Evolutionary conservation across 2,113 vertebrate genomes (phyloP), one percentile per base, ranked within the genome.

Genomic region (Diadophis punctatus): DNA sequence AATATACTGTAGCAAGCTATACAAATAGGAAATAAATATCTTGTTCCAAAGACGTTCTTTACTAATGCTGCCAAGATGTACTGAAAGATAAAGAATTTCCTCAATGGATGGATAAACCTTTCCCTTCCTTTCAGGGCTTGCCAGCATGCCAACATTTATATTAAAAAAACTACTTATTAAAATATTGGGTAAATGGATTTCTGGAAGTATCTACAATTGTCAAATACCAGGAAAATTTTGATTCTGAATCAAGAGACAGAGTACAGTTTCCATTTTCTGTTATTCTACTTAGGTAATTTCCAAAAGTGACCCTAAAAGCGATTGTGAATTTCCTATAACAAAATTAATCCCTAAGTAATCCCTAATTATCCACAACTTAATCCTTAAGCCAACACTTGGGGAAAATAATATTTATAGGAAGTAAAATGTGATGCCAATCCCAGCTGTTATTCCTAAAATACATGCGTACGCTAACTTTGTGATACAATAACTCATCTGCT

Each of bases 11-110:
- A 91, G 93, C 90, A 94, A 93, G 68, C 93, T 95, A 91, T 0
- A 18, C 90, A 43, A 94, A 91, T 88, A 95, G 88, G 39, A 93
- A 92, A 92, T 27, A 58, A 6, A 60, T 92, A 68, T 93, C 84
- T 46, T 87, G 87, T 14, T 95, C 91, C 89, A 53, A 22, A 58
- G 86, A 60, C 56, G 74, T 80, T 46, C 34, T 91, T 92, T 84
- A 12, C 48, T 91, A 49, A 1, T 3, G 63, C 87, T 94, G 95
- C 93, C 94, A 94, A 93, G 89, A 95, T 93, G 55, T 58, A 92
- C 34, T 90, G 91, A 91, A 80, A 94, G 86, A 55, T 53, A 93
- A 12, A 90, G 60, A 91, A 94, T 39, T 93, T 88, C 87, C 2
- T 93, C 58, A 10, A 46, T 56, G 30, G 27, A 87, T 55, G 93